Evolutionary conservation across 2,888 invertebrate species (phyloP).

Genomic region (Pycnomerus fuliginosus): DNA sequence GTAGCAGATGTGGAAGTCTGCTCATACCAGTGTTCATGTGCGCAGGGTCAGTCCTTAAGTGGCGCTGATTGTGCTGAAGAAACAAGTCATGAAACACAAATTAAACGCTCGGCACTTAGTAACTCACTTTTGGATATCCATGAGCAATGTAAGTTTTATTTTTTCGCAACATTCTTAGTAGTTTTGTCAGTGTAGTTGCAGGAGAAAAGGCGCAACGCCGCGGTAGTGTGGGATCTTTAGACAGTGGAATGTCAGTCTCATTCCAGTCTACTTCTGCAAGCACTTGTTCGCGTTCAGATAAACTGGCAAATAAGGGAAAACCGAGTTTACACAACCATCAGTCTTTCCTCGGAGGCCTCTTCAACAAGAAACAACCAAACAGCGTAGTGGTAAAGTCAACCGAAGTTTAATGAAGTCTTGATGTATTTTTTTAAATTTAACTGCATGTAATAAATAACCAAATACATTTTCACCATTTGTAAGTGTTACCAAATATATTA

Average conservation of each 20-base stretch:
- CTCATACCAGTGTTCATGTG: conserved; percentile 58
- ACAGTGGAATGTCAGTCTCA: conserved; percentile 94
- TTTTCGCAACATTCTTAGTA: no score
- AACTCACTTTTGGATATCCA: conserved; percentile 95
- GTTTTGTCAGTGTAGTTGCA: conserved; percentile 59
- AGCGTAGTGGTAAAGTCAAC: conserved; percentile 50
- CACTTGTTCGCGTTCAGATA: conserved; percentile 59
- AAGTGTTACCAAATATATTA: conserved; percentile 50
- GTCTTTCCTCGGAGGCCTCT: conserved; percentile 59
- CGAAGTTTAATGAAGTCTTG: conserved; percentile 44
- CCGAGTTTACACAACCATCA: conserved; percentile 54
- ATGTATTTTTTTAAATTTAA: conserved; percentile 33
- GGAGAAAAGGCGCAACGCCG: conserved; percentile 81
- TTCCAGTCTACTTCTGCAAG: conserved; percentile 82
- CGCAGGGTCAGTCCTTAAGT: conserved; percentile 45
- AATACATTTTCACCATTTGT: conserved; percentile 47
- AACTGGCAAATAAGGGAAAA: conserved; percentile 49
- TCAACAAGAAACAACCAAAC: conserved; percentile 53
- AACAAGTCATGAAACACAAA: conserved; percentile 58
- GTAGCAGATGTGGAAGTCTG: conserved; percentile 87
- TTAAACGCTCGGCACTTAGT: conserved; percentile 86
- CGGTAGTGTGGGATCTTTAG: conserved; percentile 91
- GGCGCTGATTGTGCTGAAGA: conserved; percentile 54
- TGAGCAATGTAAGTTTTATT: conserved; percentile 75
- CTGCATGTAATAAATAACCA: conserved; percentile 37